Evolutionary conservation across 1,140 invertebrate species (phyloP), one percentile per base, ranked within the genome.

Genomic region (Drosophila willistoni): DNA sequence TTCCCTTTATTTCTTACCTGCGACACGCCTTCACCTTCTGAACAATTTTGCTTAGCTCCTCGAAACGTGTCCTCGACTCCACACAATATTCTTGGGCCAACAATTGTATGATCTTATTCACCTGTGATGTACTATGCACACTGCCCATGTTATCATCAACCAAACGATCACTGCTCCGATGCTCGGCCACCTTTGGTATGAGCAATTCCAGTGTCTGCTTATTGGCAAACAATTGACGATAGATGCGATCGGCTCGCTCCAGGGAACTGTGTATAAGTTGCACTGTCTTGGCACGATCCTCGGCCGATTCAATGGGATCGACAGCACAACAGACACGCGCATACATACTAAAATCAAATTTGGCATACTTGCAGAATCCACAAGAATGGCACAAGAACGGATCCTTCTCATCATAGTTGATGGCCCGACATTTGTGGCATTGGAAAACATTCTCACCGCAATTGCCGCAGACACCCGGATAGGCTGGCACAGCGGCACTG

Each of bases 321-420:
- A 99, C 98, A 19, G 98, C 98, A 93, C 97, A 98, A 87, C 97
- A 98, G 0, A 97, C 96, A 44, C 97, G 95, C 1, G 96, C 98
- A 3, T 96, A 96, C 56, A 99, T 93, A 9, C 96, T 98, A 90
- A 97, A 98, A 93, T 99, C 98, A 92, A 99, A 99, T 93, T 99
- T 99, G n/a, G 98, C 98, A 93, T 99, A 99, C 93, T 99, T 99
- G 93, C 98, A 99, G 93, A 99, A 99, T 2, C 98, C 98, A 93
- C 98, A 99, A 7, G 98, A 96, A 93, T 99, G 98, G 92, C 98
- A 99, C 12, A 99, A 93, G 94, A 99, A 99, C 1, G 98, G 98
- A 94, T 99, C 98, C 92, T 99, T 99, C 92, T 99, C 98, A 92
- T 99, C 98, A 93, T 99, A 99, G 93, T 99, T 99, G 73, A 99